Evolutionary conservation across 92 coral and sea anemone genomes (phyloP), one percentile per base, ranked within the genome.

Genomic region (Epizoanthus illoricatus): DNA sequence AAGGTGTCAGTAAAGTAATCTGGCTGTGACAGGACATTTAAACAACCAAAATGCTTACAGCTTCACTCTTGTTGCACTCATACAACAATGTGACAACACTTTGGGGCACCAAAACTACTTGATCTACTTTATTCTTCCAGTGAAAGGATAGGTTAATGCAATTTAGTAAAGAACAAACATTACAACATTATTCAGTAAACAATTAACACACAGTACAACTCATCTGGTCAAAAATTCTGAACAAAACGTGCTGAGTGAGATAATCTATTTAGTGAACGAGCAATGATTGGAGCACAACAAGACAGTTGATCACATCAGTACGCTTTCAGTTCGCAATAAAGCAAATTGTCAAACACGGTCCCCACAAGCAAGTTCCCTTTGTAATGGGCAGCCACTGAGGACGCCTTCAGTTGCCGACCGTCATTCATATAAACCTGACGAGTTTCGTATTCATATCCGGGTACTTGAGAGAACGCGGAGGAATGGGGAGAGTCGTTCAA

Each of bases 381-480:
- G 73, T 36, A 68, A 39, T 68, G 73, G 11, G 49, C 73, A 39
- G 73, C 73, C 52, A 36, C 73, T 15, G 73, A 68, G 42, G 73
- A 39, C 49, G 47, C n/a, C 49, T 68, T 68, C 52, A 68, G 73
- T 5, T 68, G 73, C 5, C 52, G 73, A 3, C 73, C 73, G 73
- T 68, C 73, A 39, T 68, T 68, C 49, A 68, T 43, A n/a, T 68
- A 68, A 68, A 68, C 73, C 4, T 15, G 45, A 15, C 73, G 20
- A 33, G 73, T 24, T 39, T 68, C 73, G n/a, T 68, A 68, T 39
- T 39, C 52, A 36, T 33, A 68, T 43, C 40, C 49, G 18, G 52
- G 73, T 3, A 43, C 40, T 16, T 39, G 13, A 16, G 20, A 33
- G 7, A 43, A 15, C 3, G 47, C 13, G 72, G 72, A 15, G 73